Percentiles rank a stretch among this genome's conserved stretches.
phyloP scores from a whole-genome alignment of 2,888 invertebrate genomes.

The Cryptocheilus praepositus region DNA sequence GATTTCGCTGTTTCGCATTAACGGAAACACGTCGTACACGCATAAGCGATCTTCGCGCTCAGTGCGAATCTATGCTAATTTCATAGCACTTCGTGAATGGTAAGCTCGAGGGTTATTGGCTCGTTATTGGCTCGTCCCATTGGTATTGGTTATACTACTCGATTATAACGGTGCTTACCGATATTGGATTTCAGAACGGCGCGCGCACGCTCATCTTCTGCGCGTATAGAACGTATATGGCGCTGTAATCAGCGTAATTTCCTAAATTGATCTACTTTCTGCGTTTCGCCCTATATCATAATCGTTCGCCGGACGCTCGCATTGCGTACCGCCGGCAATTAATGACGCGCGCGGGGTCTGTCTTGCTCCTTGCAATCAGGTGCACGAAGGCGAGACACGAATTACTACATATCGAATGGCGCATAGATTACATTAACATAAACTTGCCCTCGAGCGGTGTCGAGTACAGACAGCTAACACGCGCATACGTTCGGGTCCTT shows the following conservation, averaged over 20 bases:
- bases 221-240: not conserved
- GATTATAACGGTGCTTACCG: conserved; percentile 50
- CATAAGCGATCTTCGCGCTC: conserved; percentile 42
- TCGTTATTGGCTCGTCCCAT: conserved; percentile 50
- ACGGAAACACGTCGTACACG: conserved; percentile 46
- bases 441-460: no score
- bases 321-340: no score
- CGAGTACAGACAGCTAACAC: no score
- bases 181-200: conserved; percentile 51
- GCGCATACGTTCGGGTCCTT: no score
- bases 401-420: no score
- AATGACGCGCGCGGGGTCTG: no score
- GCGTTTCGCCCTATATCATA: not conserved
- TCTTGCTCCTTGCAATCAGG: no score
- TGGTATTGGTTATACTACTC: conserved; percentile 45
- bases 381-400: no score
- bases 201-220: conserved; percentile 28
- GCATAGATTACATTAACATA: no score
- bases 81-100: conserved; percentile 47
- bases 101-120: conserved; percentile 52
- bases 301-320: no score
- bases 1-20: conserved; percentile 44
- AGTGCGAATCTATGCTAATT: conserved; percentile 54
- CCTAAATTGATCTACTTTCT: conserved; percentile 1
- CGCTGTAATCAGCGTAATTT: conserved; percentile 3